Evolutionary conservation across 1,140 invertebrate genomes (phyloP).

Genomic region (Ooceraea biroi): DNA sequence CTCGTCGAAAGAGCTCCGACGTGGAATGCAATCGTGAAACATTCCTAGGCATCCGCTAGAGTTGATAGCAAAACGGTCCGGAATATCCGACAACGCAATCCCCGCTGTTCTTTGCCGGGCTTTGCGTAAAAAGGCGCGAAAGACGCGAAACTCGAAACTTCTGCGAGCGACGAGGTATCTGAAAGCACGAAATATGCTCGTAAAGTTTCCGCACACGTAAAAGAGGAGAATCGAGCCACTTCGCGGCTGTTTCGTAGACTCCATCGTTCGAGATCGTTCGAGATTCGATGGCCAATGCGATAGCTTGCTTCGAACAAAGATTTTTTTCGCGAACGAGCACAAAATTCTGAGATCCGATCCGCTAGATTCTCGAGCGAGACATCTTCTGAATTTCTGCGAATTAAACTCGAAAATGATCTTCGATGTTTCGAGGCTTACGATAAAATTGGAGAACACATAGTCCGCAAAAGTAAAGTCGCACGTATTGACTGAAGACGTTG

Average conservation of each 20-base stretch:
- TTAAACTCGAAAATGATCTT: background rate
- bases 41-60: background rate
- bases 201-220: constrained; percentile 19
- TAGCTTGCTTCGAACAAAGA: background rate
- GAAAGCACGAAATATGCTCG: constrained; percentile 22
- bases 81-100: constrained; percentile 8
- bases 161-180: background rate
- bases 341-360: background rate
- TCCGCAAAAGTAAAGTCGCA: background rate
- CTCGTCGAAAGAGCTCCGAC: background rate
- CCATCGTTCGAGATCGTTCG: background rate
- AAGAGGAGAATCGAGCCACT: constrained; percentile 8
- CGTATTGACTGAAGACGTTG: background rate
- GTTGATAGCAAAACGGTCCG: constrained; percentile 11
- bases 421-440: no score
- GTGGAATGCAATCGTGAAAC: background rate
- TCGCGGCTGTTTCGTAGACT: background rate
- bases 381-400: background rate
- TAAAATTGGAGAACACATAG: background rate
- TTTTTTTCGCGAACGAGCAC: background rate
- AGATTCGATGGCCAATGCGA: background rate
- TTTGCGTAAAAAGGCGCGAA: constrained; percentile 12
- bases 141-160: constrained; percentile 23
- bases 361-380: background rate
- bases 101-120: background rate